Base-by-base conservation (phyloP, 2,113 vertebrate species). In the Thalassoma bifasciatum region DNA sequence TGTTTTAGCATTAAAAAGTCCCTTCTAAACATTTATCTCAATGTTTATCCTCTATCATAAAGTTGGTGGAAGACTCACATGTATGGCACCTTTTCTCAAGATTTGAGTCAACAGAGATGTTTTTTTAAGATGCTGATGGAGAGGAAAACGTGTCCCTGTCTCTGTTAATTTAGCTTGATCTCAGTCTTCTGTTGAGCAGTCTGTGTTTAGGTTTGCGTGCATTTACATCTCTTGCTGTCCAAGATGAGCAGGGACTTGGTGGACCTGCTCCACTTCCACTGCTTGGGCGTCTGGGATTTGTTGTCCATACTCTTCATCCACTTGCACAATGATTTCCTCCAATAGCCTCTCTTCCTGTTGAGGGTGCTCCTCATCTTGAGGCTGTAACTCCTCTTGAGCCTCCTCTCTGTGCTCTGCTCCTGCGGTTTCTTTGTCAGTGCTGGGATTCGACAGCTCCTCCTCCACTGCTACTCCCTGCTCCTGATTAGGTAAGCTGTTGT, bases 181-280 rank as follows among this genome's bases (percentile, higher is more conserved):
- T 16, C 58, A 56, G 24, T 65, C 51, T 46, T 66, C 16, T 30
- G 44, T 26, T 46, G 14, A 46, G 19, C 54, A 36, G 12, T 2
- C 2, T 36, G 36, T 44, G 19, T 10, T 8, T 53, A 6, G 66
- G 46, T 46, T 8, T 66, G 46, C 46, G 10, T 65, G 10, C 1
- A 5, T 79, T 91, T 63, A 93, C 34, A 93, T 92, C 68, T 93
- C 91, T 37, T 91, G 89, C 54, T 91, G 91, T 8, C 90, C 91
- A 50, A 81, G 80, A 74, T 92, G 91, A 44, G 88, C 88, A 23
- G 80, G 81, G 0, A 26, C 26, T 36, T 73, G 0, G 21, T 75
- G 76, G 5, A 66, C 23, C 65, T 81, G 77, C 16, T 1, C 51
- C n/a, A 77, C 69, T 26, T 84, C 76, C 56, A 17, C 77, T 66